Percentiles rank a stretch among this genome's conserved stretches.
Conservation (phyloP, 37 sponge, comb jelly and placozoan genomes). For the Axinella damicornis region DNA sequence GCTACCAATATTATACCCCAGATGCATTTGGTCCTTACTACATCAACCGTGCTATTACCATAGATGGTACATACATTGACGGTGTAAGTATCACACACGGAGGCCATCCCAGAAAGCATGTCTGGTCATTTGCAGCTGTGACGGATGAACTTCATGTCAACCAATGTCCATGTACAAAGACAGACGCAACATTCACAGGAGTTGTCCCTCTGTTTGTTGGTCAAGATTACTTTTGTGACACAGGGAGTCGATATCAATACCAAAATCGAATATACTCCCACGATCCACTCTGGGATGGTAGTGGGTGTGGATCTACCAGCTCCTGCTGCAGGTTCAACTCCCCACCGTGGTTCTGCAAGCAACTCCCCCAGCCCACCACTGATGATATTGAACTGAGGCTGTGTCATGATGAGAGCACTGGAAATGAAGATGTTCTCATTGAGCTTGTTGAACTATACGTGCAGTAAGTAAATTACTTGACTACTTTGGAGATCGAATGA, state of each 20-base stretch:
- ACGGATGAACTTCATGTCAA: background rate
- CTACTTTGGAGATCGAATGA: too few species aligned
- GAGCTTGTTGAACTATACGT: constrained; percentile 27
- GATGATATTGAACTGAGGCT: constrained; percentile 25
- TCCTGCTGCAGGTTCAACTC: constrained; percentile 27
- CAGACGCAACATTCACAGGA: background rate
- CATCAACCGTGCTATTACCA: background rate
- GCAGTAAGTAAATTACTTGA: background rate
- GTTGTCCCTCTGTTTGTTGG: constrained; percentile 25
- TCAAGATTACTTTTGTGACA: constrained; percentile 40
- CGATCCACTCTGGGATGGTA: constrained; percentile 47
- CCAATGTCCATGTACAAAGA: constrained; percentile 18
- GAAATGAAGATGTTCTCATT: constrained; percentile 4
- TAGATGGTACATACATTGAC: constrained; percentile 25
- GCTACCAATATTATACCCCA: constrained; percentile 16
- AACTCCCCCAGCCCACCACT: constrained; percentile 8
- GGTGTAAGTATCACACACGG: constrained; percentile 5
- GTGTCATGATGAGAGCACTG: background rate
- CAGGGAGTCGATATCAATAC: background rate
- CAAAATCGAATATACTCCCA: background rate
- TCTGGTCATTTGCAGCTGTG: constrained; percentile 48
- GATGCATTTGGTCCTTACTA: constrained; percentile 2
- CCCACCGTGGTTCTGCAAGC: constrained; percentile 31
- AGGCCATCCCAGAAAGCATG: background rate
- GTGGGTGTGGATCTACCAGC: constrained; percentile 20